Conservation (phyloP, 1,140 invertebrate genomes). For the Rhysida immarginata region DNA sequence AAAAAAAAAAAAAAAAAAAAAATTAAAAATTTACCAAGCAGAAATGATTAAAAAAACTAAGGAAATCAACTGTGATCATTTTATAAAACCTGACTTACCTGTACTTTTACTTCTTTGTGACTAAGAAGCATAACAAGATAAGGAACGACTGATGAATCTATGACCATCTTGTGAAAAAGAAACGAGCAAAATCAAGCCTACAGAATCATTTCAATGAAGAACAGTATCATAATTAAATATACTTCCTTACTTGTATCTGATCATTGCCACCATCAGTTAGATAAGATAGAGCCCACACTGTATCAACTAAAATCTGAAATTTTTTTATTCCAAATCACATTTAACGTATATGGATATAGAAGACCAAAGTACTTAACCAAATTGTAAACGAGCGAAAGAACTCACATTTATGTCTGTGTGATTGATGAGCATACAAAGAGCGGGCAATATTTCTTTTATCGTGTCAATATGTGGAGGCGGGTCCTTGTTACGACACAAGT, state of each 20-base stretch:
- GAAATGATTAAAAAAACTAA: too few relatives aligned
- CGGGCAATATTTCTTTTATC: constrained; percentile 83
- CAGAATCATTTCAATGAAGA: too few relatives aligned
- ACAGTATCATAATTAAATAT: neutral
- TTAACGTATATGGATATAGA: too few relatives aligned
- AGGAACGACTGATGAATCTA: constrained; percentile 88
- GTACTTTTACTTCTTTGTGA: constrained; percentile 87
- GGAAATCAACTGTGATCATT: too few relatives aligned
- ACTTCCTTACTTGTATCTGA: constrained; percentile 60
- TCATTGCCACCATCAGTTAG: constrained; percentile 96
- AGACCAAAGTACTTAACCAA: too few relatives aligned
- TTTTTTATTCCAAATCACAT: too few relatives aligned
- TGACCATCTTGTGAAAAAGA: constrained; percentile 50
- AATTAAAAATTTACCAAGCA: too few relatives aligned
- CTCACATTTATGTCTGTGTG: constrained; percentile 89
- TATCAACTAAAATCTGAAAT: constrained; percentile 97
- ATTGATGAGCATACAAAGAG: constrained; percentile 82
- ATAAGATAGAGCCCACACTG: constrained; percentile 98
- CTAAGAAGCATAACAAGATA: constrained; percentile 85
- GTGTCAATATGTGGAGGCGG: constrained; percentile 71
- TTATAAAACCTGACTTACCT: constrained; percentile 7
- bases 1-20: constrained; percentile 13
- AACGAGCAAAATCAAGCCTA: constrained; percentile 15
- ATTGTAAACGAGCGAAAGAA: constrained; percentile 19
- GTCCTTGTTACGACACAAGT: constrained; percentile 91